phyloP scores from a whole-genome alignment of 2,113 vertebrate species.

The Xenopus tropicalis region UCB_Xtro_10.0 CM004450.2:118710501-118711000 shows the following conservation, averaged over 20 bases:
- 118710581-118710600: not conserved
- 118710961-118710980: no score
- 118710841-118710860: not conserved
- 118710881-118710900: no score
- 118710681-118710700: not conserved
- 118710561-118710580: not conserved
- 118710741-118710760: not conserved
- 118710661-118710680: not conserved
- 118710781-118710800: not conserved
- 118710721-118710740: not conserved
- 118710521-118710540: not conserved
- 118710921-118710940: no score
- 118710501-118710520: not conserved
- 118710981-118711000: no score
- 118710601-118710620: not conserved
- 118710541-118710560: not conserved
- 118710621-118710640: not conserved
- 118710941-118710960: no score
- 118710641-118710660: not conserved
- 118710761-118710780: not conserved
- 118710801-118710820: not conserved
- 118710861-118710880: no score
- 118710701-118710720: not conserved
- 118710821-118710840: no score
- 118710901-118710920: no score